These are phyloP conservation scores for Trissonchulus latispiculum DNA, from an alignment of 2,888 invertebrate species.

Conservation along the genomic window DNA sequence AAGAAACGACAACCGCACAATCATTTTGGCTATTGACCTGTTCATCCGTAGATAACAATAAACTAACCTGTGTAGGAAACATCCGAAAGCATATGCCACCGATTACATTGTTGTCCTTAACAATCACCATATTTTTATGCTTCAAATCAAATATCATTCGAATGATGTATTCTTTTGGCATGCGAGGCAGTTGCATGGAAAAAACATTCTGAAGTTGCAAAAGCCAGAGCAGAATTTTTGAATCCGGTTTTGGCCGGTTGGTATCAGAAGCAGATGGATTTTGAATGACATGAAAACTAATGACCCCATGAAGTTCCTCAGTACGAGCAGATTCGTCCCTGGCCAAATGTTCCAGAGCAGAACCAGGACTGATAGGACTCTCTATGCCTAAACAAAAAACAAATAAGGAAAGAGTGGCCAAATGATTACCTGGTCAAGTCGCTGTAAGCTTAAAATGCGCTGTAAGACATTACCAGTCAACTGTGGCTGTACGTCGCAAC, in stretches of 20 bases:
- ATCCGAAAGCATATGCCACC: conserved; percentile 96
- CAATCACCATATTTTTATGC: conserved; percentile 49
- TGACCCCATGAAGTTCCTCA: conserved; percentile 75
- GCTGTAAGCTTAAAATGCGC: no score
- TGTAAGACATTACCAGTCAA: no score
- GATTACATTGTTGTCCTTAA: conserved; percentile 58
- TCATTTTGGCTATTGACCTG: no score
- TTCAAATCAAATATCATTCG: conserved; percentile 74
- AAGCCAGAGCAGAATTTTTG: conserved; percentile 34
- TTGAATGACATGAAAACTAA: conserved; percentile 84
- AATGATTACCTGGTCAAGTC: no score
- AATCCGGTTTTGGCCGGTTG: not conserved
- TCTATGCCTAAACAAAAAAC: conserved; percentile 1
- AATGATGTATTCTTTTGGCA: conserved; percentile 95
- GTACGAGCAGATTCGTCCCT: conserved; percentile 48
- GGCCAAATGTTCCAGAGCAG: conserved; percentile 21
- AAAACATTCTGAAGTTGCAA: conserved; percentile 47
- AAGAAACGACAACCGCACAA: no score
- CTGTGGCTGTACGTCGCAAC: no score
- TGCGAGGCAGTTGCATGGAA: conserved; percentile 84
- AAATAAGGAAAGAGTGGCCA: no score
- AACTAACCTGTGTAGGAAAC: conserved; percentile 57
- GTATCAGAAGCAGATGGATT: conserved; percentile 57
- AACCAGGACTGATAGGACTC: conserved; percentile 10
- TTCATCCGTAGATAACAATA: no score